A percentile compares a stretch with the other conserved stretches of the same genome.
phyloP scores from a whole-genome alignment of 2,797 vertebrate species.

The Oophaga sylvatica region DNA sequence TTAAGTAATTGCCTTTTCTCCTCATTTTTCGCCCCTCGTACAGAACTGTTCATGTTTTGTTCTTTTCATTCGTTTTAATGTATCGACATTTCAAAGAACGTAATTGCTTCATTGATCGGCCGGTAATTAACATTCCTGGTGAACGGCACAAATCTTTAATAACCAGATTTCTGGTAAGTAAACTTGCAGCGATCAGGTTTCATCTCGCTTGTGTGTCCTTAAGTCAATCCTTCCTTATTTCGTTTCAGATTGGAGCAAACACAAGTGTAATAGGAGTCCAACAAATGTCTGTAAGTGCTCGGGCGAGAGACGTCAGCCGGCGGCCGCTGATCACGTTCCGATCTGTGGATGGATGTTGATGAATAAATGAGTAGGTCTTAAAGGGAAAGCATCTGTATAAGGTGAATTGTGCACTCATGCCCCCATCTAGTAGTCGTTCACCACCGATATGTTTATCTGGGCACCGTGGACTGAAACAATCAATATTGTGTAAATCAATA shows the following conservation, averaged over 20 bases:
- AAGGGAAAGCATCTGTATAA: neutral
- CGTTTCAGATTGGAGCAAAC: slow-evolving; percentile 35
- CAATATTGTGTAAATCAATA: too few relatives aligned
- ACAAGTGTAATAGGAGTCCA: slow-evolving; percentile 31
- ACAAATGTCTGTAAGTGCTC: slow-evolving; percentile 4
- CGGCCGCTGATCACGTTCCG: neutral
- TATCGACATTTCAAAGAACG: slow-evolving; percentile 45
- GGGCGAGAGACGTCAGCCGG: neutral
- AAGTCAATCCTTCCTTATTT: slow-evolving; percentile 37
- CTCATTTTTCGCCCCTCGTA: slow-evolving; percentile 10
- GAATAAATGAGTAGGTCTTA: neutral
- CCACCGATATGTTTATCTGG: too few relatives aligned
- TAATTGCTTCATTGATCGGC: slow-evolving; percentile 49
- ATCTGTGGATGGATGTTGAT: neutral
- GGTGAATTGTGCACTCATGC: too few relatives aligned
- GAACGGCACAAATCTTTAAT: slow-evolving; percentile 31
- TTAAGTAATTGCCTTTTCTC: slow-evolving; percentile 37
- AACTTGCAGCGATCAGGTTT: slow-evolving; percentile 19
- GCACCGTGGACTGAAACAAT: too few relatives aligned
- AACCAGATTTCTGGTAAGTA: slow-evolving; percentile 44
- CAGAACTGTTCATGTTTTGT: slow-evolving; percentile 35
- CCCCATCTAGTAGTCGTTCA: too few relatives aligned
- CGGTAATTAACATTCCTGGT: slow-evolving; percentile 33
- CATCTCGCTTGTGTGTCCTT: slow-evolving; percentile 32
- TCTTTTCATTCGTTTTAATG: slow-evolving; percentile 47